A percentile compares a stretch with the other conserved stretches of the same genome.
These are phyloP conservation scores for Lamprotornis superbus DNA, from an alignment of 2,113 vertebrate species.

Conservation along the genomic window DNA sequence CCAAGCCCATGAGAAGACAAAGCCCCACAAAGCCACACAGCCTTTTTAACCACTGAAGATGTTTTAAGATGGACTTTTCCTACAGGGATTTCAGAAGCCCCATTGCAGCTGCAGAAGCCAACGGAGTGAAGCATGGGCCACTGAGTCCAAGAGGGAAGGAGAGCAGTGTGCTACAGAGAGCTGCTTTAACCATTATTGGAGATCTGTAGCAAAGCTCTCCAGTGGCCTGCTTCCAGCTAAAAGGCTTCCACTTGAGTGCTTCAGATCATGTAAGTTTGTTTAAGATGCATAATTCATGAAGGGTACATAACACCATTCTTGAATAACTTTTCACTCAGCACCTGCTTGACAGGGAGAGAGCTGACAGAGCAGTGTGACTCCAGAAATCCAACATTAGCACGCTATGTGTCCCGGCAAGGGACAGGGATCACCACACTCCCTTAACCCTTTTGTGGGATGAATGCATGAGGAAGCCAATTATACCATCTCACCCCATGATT, in stretches of 20 bases:
- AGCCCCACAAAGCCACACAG: not conserved
- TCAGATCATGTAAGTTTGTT: conserved; percentile 81
- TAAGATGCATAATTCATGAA: conserved; percentile 89
- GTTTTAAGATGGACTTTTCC: conserved; percentile 37
- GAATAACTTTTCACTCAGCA: conserved; percentile 71
- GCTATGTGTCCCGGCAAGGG: conserved; percentile 20
- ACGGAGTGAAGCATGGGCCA: conserved; percentile 7
- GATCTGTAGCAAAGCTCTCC: conserved; percentile 60
- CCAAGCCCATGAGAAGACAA: not conserved
- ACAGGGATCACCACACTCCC: not conserved
- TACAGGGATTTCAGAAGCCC: conserved; percentile 52
- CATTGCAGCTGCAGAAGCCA: conserved; percentile 4
- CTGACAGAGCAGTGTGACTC: conserved; percentile 48
- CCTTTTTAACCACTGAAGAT: conserved; percentile 17
- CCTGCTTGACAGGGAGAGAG: conserved; percentile 56
- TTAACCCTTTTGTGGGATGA: not conserved
- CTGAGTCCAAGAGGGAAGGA: conserved; percentile 1
- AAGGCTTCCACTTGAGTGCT: conserved; percentile 73
- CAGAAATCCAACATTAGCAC: conserved; percentile 50
- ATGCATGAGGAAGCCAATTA: not conserved
- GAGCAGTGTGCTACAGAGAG: not conserved
- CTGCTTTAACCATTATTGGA: conserved; percentile 46
- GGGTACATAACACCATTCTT: conserved; percentile 72
- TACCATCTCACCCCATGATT: not conserved
- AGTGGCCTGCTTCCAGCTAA: conserved; percentile 70